These are phyloP conservation scores for Habrosyne pyritoides DNA, from an alignment of 2,888 invertebrate genomes.

Conservation along the genomic window DNA sequence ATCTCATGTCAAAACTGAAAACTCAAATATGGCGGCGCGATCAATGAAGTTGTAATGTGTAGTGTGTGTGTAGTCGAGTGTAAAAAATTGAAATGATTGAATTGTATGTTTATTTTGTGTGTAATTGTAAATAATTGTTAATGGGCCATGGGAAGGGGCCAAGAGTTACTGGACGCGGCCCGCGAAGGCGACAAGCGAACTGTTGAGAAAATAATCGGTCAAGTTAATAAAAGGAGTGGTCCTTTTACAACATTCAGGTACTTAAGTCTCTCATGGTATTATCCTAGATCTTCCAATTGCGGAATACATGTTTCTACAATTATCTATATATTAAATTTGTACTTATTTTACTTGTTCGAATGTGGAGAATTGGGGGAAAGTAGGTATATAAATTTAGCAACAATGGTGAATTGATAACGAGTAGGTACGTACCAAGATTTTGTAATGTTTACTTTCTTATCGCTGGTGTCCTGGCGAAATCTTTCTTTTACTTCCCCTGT, in stretches of 20 bases:
- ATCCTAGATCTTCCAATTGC: background rate
- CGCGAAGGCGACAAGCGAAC: conserved; percentile 94
- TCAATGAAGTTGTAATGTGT: conserved; percentile 88
- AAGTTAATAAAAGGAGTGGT: conserved; percentile 95
- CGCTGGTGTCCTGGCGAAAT: conserved; percentile 13
- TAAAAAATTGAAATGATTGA: conserved; percentile 73
- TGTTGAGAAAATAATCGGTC: conserved; percentile 95
- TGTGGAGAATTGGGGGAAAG: conserved; percentile 10
- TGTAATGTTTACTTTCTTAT: conserved; percentile 61
- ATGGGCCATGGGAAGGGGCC: conserved; percentile 96
- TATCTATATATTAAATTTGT: background rate
- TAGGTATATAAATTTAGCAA: conserved; percentile 43
- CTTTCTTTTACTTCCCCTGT: background rate
- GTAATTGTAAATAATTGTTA: conserved; percentile 57
- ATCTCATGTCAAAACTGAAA: conserved; percentile 24
- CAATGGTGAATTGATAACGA: conserved; percentile 53
- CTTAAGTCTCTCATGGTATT: conserved; percentile 66
- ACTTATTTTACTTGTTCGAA: conserved; percentile 10
- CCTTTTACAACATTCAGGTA: conserved; percentile 92
- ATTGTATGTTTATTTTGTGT: conserved; percentile 79
- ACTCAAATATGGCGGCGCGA: conserved; percentile 88
- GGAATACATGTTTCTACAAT: background rate
- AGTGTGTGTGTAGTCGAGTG: conserved; percentile 79
- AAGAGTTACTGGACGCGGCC: conserved; percentile 97
- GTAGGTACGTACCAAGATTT: conserved; percentile 26